Conservation (phyloP, 2,797 vertebrate genomes). For the Limosa lapponica region DNA sequence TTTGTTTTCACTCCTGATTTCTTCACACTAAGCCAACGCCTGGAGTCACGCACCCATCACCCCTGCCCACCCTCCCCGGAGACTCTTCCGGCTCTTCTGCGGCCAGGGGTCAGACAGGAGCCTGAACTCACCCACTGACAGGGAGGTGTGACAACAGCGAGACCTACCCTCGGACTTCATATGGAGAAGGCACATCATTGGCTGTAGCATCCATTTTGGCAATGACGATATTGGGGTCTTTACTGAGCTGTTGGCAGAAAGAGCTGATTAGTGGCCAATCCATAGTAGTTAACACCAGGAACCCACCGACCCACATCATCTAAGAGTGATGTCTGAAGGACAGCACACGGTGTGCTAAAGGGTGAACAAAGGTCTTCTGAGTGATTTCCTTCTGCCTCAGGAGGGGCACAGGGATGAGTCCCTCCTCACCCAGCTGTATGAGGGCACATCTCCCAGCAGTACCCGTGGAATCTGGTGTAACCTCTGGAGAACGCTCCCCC, state of each 20-base stretch:
- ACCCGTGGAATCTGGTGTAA: not conserved
- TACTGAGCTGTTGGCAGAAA: slow-evolving; percentile 82
- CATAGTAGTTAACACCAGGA: not conserved
- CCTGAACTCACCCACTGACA: not conserved
- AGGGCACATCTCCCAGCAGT: not conserved
- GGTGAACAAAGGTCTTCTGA: not conserved
- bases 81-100: not conserved
- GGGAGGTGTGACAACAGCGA: accelerated
- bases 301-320: accelerated
- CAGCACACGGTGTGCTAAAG: not conserved
- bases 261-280: not conserved
- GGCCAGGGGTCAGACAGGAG: not conserved
- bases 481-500: not conserved
- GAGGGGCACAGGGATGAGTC: not conserved
- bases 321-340: not conserved
- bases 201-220: slow-evolving; percentile 99
- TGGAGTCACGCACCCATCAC: accelerated
- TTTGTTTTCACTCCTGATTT: not conserved
- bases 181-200: slow-evolving; percentile 95
- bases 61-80: not conserved
- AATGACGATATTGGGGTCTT: slow-evolving; percentile 90
- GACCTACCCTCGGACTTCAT: slow-evolving; percentile 96
- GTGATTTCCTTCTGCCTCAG: not conserved
- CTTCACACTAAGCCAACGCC: not conserved
- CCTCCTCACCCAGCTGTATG: not conserved